These are phyloP conservation scores for Uria lomvia DNA, from an alignment of 2,113 vertebrate species.

Conservation along the genomic window DNA sequence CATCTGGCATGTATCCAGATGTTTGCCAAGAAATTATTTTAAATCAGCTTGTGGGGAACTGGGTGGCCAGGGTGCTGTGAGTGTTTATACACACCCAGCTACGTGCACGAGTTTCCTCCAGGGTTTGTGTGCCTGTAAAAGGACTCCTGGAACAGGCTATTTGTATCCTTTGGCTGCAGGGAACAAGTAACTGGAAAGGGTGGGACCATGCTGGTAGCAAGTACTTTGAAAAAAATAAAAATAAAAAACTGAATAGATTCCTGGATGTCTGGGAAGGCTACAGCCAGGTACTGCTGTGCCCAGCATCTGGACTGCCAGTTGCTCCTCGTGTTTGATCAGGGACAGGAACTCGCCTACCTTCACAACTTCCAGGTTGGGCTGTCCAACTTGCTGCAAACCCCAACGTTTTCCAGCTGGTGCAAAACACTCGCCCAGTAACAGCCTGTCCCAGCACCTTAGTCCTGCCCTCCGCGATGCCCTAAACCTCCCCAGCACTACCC, in stretches of 20 bases:
- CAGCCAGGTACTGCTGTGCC: neutral
- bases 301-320: neutral
- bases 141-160: neutral
- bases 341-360: rapidly evolving
- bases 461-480: neutral
- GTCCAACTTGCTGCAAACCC: neutral
- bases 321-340: neutral
- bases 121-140: neutral
- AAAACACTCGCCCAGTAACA: neutral
- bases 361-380: neutral
- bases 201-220: neutral
- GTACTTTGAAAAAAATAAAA: neutral
- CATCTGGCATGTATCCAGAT: neutral
- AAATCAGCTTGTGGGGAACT: neutral
- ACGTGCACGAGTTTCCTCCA: neutral
- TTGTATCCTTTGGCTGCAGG: neutral
- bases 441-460: neutral
- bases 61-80: neutral
- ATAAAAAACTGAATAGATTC: neutral
- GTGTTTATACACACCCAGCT: constrained; percentile 5
- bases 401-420: neutral
- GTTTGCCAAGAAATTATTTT: neutral
- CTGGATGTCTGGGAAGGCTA: neutral
- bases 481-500: neutral
- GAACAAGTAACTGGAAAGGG: constrained; percentile 46